phyloP scores from a whole-genome alignment of 2,797 vertebrate genomes.

The Betta splendens region DNA sequence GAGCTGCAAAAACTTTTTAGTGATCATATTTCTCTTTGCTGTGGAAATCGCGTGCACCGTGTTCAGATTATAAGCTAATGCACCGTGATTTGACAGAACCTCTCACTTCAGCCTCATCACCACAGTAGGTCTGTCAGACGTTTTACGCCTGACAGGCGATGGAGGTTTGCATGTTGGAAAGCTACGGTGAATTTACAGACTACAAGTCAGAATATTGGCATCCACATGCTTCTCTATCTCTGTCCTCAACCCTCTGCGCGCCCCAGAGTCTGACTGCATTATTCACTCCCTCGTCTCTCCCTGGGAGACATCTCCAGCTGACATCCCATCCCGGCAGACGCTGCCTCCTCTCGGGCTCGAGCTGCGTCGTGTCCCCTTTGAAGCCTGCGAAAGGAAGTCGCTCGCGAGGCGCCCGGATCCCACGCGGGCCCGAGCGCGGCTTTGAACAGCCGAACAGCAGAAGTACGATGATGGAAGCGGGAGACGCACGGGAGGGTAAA shows the following conservation, averaged over 20 bases:
- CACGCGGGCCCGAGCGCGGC: slow-evolving; percentile 29
- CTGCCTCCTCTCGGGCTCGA: slow-evolving; percentile 27
- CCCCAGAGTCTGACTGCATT: slow-evolving; percentile 8
- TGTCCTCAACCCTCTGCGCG: background rate
- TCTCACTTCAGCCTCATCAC: slow-evolving; percentile 4
- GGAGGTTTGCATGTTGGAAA: background rate
- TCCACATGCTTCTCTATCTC: background rate
- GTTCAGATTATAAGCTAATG: background rate
- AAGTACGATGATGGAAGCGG: slow-evolving; percentile 6
- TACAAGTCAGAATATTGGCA: background rate
- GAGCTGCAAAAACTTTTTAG: background rate
- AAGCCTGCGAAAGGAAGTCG: slow-evolving; percentile 55
- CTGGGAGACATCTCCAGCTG: slow-evolving; percentile 25
- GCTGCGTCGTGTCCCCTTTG: slow-evolving; percentile 36
- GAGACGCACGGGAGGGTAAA: slow-evolving; percentile 23
- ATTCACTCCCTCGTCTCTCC: slow-evolving; percentile 10
- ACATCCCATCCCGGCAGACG: slow-evolving; percentile 14
- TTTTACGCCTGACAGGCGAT: too few relatives aligned
- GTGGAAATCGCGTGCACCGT: background rate
- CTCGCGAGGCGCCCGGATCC: slow-evolving; percentile 40
- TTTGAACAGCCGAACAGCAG: slow-evolving; percentile 55
- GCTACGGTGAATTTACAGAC: background rate
- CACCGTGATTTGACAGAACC: too few relatives aligned
- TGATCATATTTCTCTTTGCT: background rate
- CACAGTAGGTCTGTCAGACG: background rate